Percentiles rank a stretch among this genome's conserved stretches.
Conservation (phyloP, 2,888 invertebrate species). For the Thera obeliscata region DNA sequence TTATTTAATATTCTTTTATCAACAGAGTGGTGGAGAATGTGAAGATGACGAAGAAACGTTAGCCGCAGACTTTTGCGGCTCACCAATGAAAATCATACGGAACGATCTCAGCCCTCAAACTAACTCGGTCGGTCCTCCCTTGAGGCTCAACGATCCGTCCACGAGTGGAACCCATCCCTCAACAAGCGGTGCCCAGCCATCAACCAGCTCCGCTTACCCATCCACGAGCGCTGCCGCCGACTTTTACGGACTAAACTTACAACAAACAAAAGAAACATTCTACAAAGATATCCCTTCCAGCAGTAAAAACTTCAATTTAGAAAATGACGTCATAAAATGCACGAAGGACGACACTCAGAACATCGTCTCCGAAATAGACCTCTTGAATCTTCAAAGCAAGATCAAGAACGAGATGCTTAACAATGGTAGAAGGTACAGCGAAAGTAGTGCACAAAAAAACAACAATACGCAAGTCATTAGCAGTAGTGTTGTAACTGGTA, state of each 20-base stretch:
- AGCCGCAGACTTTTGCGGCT: constrained; percentile 78
- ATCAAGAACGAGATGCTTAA: constrained; percentile 65
- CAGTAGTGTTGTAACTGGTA: constrained; percentile 54
- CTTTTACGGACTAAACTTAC: constrained; percentile 67
- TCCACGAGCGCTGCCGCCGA: constrained; percentile 60
- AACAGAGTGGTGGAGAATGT: constrained; percentile 74
- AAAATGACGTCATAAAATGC: constrained; percentile 64
- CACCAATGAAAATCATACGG: constrained; percentile 65
- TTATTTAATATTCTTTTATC: neutral
- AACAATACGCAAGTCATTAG: constrained; percentile 49
- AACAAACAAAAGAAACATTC: constrained; percentile 70
- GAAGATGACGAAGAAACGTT: constrained; percentile 86
- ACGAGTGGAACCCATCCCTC: constrained; percentile 58
- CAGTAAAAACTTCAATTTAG: constrained; percentile 73
- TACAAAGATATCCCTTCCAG: constrained; percentile 75
- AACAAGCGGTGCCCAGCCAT: constrained; percentile 55
- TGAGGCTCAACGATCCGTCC: constrained; percentile 54
- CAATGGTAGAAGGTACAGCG: constrained; percentile 72
- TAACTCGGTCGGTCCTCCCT: constrained; percentile 39
- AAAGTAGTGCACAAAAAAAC: constrained; percentile 70
- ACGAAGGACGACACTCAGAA: constrained; percentile 56
- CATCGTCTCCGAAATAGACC: constrained; percentile 57
- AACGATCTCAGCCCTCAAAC: constrained; percentile 69
- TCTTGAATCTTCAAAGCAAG: constrained; percentile 61
- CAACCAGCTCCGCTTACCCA: constrained; percentile 55